phyloP scores from a whole-genome alignment of 2,888 invertebrate species.

The Aphidoletes aphidimyza region DNA sequence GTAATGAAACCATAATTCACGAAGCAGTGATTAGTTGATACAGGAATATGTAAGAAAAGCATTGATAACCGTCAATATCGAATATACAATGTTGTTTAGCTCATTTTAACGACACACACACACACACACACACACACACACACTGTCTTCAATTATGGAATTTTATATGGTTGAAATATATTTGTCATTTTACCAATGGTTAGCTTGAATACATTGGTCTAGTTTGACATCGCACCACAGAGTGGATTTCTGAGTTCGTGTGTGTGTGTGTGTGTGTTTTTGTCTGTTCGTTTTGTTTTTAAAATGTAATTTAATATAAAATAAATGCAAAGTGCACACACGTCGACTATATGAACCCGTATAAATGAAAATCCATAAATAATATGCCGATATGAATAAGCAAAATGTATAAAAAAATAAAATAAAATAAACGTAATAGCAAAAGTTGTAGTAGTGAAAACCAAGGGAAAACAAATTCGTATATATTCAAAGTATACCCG shows the following conservation, averaged over 20 bases:
- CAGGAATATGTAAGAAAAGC: neutral
- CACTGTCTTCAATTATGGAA: neutral
- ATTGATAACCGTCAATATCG: neutral
- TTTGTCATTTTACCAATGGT: conserved; percentile 1
- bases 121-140: neutral
- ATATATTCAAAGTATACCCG: neutral
- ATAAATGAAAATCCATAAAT: conserved; percentile 53
- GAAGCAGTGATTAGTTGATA: neutral
- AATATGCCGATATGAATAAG: conserved; percentile 43
- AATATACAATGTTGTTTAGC: too few relatives aligned
- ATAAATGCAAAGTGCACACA: conserved; percentile 29
- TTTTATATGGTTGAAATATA: conserved; percentile 28
- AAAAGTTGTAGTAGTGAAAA: neutral
- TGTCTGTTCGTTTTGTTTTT: neutral
- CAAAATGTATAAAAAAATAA: conserved; percentile 28
- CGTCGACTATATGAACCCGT: conserved; percentile 53
- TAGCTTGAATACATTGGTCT: neutral
- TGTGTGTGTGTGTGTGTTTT: neutral
- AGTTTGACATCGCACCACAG: neutral
- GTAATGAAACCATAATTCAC: conserved; percentile 33
- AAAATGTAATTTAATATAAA: conserved; percentile 53
- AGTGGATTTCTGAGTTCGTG: too few relatives aligned
- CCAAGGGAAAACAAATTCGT: neutral
- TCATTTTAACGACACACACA: neutral
- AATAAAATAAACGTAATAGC: conserved; percentile 5